Evolutionary conservation across 2,113 vertebrate genomes (phyloP), one percentile per base, ranked within the genome.

Genomic region (Amazona guildingii): DNA sequence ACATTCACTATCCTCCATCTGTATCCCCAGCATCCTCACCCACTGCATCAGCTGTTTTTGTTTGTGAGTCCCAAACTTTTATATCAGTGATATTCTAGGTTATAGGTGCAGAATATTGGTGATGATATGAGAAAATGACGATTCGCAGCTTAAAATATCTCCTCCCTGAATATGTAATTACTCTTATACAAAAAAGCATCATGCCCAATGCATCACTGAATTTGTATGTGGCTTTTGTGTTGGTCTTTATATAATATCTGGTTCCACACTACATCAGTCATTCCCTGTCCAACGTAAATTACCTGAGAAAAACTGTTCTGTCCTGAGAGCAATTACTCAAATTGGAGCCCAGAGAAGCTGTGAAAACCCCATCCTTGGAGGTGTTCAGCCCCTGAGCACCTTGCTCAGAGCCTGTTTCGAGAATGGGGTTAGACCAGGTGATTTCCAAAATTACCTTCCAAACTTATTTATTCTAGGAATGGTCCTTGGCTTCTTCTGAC

Each of bases 191-290:
- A 39, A 87, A 75, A 66, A 44, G 1, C 23, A 55, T 54, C 19
- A 28, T 24, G 11, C 29, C 20, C 20, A 37, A 9, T 10, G 13
- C 13, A 63, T 5, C 27, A 33, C 37, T 29, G 81, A 72, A 77
- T 46, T 27, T 35, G 9, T 29, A 19, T 11, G 13, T 3, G 44
- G 20, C 68, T 75, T 78, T 83, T 92, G 14, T 62, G 20, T 27
- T 76, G 35, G 8, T 68, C 27, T 79, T 86, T 73, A 15, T 13
- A 15, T 9, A 41, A 69, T 4, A 63, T 17, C 8, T 68, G 29
- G 6, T n/a, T 13, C 31, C 35, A 72, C 18, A 28, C 9, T 49
- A 7, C 0, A 0, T 15, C 15, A 27, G 54, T 27, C 41, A 41
- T 24, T 3, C 23, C 18, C 7, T 48, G 4, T 18, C 59, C 5